A percentile compares a stretch with the other conserved stretches of the same genome.
These are phyloP conservation scores for Mycteria americana DNA, from an alignment of 2,797 vertebrate species.

Conservation along the genomic window DNA sequence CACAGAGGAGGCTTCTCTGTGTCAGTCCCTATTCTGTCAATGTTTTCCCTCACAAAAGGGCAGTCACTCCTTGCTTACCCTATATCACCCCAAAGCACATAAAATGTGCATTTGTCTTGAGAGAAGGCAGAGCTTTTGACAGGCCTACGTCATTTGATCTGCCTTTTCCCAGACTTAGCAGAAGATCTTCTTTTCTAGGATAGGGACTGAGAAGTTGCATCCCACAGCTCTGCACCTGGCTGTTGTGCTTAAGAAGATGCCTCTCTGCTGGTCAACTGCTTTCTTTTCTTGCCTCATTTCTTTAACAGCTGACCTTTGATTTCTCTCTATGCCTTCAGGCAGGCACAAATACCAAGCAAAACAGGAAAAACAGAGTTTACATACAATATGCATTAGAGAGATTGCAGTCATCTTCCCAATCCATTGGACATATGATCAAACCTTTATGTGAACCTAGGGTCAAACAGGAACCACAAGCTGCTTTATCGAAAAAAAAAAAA, in stretches of 20 bases:
- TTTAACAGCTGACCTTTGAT: neutral
- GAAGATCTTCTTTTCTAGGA: neutral
- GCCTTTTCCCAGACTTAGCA: neutral
- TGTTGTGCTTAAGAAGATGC: neutral
- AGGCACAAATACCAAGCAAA: neutral
- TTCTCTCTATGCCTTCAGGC: neutral
- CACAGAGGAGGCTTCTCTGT: neutral
- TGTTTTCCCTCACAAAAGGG: neutral
- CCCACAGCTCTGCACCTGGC: neutral
- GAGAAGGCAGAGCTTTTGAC: neutral
- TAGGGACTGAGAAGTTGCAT: neutral
- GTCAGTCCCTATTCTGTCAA: neutral
- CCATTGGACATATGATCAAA: neutral
- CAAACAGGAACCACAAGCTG: neutral
- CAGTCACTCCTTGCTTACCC: neutral
- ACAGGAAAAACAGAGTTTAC: neutral
- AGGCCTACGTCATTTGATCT: neutral
- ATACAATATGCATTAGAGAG: neutral
- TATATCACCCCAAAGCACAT: neutral
- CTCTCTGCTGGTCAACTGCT: neutral
- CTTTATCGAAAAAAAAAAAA: neutral
- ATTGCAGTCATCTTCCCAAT: neutral
- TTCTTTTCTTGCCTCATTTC: neutral
- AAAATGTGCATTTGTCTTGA: neutral
- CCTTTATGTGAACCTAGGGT: neutral